Conservation (phyloP, 2,888 invertebrate species). For the Aquatica leii region DNA sequence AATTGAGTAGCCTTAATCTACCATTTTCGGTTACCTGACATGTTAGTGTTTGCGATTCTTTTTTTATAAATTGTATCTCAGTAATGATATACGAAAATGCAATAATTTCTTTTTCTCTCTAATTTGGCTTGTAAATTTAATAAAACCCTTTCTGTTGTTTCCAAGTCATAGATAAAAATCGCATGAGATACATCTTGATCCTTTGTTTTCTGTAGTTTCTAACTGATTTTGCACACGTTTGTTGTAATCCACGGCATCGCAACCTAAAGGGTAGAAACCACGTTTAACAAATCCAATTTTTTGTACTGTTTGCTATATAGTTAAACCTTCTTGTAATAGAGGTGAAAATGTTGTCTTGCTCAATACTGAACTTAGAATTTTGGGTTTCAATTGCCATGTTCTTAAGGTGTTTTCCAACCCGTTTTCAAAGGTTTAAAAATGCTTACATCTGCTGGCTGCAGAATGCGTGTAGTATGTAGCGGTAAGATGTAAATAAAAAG, state of each 20-base stretch:
- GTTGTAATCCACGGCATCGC: slow-evolving; percentile 41
- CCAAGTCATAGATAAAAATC: slow-evolving; percentile 11
- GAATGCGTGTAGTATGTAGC: slow-evolving; percentile 40
- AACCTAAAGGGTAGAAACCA: slow-evolving; percentile 43
- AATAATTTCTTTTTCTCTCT: neutral
- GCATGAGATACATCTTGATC: neutral
- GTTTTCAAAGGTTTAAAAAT: slow-evolving; percentile 49
- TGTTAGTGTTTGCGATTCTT: too few relatives aligned
- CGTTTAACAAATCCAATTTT: too few relatives aligned
- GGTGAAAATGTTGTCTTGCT: too few relatives aligned
- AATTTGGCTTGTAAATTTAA: slow-evolving; percentile 9
- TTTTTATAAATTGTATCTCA: slow-evolving; percentile 2
- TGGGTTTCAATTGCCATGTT: slow-evolving; percentile 31
- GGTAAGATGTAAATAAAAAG: slow-evolving; percentile 46
- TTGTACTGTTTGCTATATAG: too few relatives aligned
- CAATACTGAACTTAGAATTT: slow-evolving; percentile 34
- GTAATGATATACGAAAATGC: slow-evolving; percentile 9
- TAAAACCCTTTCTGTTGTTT: slow-evolving; percentile 15
- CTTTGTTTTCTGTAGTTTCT: neutral
- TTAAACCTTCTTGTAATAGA: too few relatives aligned
- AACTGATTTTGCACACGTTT: slow-evolving; percentile 28
- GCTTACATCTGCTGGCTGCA: slow-evolving; percentile 49
- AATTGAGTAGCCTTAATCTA: too few relatives aligned
- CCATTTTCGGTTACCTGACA: too few relatives aligned
- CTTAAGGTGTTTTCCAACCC: slow-evolving; percentile 47